phyloP scores from a whole-genome alignment of 2,113 vertebrate genomes.

The Aviceda subcristata region DNA sequence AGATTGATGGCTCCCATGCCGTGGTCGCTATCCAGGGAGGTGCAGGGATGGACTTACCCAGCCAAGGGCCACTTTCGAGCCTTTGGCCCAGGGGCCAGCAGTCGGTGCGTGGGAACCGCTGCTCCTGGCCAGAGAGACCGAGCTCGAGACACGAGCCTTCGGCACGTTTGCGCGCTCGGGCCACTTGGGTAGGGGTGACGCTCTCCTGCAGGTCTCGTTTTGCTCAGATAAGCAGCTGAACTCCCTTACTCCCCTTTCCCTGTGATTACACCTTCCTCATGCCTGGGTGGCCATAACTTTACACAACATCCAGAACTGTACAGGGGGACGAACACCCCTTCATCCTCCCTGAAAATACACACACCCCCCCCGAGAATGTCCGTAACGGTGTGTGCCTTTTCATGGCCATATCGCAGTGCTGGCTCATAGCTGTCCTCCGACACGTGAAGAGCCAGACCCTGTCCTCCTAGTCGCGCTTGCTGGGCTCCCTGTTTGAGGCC shows the following conservation, averaged over 20 bases:
- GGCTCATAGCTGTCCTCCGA: background rate
- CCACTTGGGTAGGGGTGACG: background rate
- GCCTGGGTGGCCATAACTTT: background rate
- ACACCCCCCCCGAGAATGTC: too few relatives aligned
- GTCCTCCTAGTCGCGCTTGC: background rate
- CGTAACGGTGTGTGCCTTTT: background rate
- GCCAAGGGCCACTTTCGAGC: background rate
- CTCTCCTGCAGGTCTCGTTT: background rate
- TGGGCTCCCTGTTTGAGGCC: background rate
- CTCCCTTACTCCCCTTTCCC: background rate
- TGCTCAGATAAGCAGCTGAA: background rate
- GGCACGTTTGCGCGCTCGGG: rapidly evolving
- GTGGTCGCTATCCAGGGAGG: rapidly evolving
- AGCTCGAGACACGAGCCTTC: background rate
- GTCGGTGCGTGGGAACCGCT: background rate
- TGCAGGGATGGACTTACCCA: too few relatives aligned
- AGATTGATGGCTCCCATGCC: background rate
- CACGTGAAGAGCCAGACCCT: background rate
- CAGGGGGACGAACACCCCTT: background rate
- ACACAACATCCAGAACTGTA: background rate
- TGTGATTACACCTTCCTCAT: background rate
- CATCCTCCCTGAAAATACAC: background rate
- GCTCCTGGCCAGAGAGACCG: background rate
- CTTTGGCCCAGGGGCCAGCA: background rate
- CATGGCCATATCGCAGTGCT: rapidly evolving